Conservation (phyloP, 2,797 vertebrate genomes). For the Centropyge bicolor region DNA sequence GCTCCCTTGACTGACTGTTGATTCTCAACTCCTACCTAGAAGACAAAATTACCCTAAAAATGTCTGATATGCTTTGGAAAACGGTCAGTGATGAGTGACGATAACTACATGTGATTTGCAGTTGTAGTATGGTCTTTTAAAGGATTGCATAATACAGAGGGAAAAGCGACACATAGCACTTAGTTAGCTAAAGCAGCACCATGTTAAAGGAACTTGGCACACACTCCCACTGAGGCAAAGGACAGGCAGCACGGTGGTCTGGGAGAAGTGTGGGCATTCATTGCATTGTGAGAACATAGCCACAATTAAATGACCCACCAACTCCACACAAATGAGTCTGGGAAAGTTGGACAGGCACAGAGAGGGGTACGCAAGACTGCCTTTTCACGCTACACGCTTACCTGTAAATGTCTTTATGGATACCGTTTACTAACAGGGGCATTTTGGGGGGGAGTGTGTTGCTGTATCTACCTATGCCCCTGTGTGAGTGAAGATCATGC, state of each 20-base stretch:
- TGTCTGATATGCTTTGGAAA: background rate
- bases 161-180: constrained; percentile 34
- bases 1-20: background rate
- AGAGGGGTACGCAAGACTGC: constrained; percentile 21
- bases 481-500: constrained; percentile 70
- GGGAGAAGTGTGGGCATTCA: constrained; percentile 41
- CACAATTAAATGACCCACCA: constrained; percentile 47
- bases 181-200: constrained; percentile 23
- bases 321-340: constrained; percentile 57
- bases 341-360: constrained; percentile 51
- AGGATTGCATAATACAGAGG: constrained; percentile 30
- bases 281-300: constrained; percentile 20
- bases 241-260: constrained; percentile 52
- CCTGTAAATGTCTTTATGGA: constrained; percentile 94
- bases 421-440: constrained; percentile 94
- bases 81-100: background rate
- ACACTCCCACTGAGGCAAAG: constrained; percentile 51
- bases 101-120: constrained; percentile 4
- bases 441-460: constrained; percentile 94
- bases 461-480: constrained; percentile 91
- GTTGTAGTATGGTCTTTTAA: constrained; percentile 7
- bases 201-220: constrained; percentile 50
- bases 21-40: background rate
- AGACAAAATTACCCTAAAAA: background rate
- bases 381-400: constrained; percentile 80